phyloP scores from a whole-genome alignment of 2,888 invertebrate genomes.

The Scaptomyza cyrtandrae region DNA sequence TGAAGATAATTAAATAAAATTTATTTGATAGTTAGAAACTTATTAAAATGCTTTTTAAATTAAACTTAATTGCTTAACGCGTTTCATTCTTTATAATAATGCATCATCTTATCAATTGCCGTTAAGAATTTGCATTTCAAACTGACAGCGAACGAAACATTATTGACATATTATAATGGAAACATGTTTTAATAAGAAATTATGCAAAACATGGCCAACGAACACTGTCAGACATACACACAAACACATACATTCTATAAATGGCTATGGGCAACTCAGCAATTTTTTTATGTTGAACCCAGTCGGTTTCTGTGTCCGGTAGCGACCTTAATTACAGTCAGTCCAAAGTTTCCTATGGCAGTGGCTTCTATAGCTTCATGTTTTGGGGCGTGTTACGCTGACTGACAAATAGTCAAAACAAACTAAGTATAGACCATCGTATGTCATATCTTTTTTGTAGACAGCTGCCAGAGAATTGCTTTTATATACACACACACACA shows the following conservation, averaged over 20 bases:
- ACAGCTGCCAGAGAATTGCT: slow-evolving; percentile 56
- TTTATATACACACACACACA: slow-evolving; percentile 14
- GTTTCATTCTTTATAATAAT: slow-evolving; percentile 27
- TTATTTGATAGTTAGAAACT: slow-evolving; percentile 41
- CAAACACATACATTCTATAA: not conserved
- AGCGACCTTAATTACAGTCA: slow-evolving; percentile 74
- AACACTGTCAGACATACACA: slow-evolving; percentile 7
- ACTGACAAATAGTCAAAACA: slow-evolving; percentile 76
- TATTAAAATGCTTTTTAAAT: slow-evolving; percentile 64
- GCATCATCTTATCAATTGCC: slow-evolving; percentile 56
- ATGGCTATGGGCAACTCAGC: slow-evolving; percentile 40
- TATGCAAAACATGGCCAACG: slow-evolving; percentile 63
- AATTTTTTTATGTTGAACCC: slow-evolving; percentile 21
- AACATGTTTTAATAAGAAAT: slow-evolving; percentile 79
- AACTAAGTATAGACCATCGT: slow-evolving; percentile 64
- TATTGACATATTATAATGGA: slow-evolving; percentile 77
- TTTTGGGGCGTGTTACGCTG: slow-evolving; percentile 63
- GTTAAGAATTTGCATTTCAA: slow-evolving; percentile 65
- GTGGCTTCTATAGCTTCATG: slow-evolving; percentile 21
- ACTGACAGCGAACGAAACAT: slow-evolving; percentile 48
- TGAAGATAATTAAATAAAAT: slow-evolving; percentile 11
- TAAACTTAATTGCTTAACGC: slow-evolving; percentile 39
- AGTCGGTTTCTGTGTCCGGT: slow-evolving; percentile 61
- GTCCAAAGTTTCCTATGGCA: slow-evolving; percentile 45
- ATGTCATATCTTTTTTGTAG: slow-evolving; percentile 66